Conservation (phyloP, 2,888 invertebrate species). For the Busseola fusca region DNA sequence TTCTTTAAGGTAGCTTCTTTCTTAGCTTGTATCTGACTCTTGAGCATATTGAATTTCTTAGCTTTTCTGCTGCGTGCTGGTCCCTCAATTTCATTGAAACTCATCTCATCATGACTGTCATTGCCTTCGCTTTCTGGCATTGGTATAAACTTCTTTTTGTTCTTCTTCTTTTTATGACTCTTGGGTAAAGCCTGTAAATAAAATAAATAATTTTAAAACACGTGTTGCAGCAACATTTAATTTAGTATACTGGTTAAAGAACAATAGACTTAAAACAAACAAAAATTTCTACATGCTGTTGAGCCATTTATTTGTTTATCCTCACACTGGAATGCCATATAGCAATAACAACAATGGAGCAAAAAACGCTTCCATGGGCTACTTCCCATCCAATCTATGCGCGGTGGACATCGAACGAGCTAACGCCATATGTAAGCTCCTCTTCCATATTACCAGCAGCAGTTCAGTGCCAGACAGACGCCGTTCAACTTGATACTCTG, state of each 20-base stretch:
- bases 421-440: not conserved
- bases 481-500: not conserved
- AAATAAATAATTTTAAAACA: not conserved
- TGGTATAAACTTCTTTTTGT: constrained; percentile 85
- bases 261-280: not conserved
- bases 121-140: constrained; percentile 87
- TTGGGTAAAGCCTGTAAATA: constrained; percentile 81
- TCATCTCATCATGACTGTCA: constrained; percentile 87
- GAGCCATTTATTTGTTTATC: too few relatives aligned
- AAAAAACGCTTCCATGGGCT: too few relatives aligned
- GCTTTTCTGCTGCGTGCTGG: constrained; percentile 84
- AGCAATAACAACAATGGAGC: too few relatives aligned
- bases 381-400: too few relatives aligned
- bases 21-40: constrained; percentile 86
- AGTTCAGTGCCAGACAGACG: not conserved
- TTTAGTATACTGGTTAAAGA: not conserved
- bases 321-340: too few relatives aligned
- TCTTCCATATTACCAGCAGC: not conserved
- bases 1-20: constrained; percentile 84
- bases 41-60: constrained; percentile 86
- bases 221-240: not conserved
- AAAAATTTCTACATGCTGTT: not conserved
- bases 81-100: constrained; percentile 86
- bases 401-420: too few relatives aligned
- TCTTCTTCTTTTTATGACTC: constrained; percentile 87